Base-by-base conservation (phyloP, 2,888 invertebrate genomes). In the Bedellia somnulentella region DNA sequence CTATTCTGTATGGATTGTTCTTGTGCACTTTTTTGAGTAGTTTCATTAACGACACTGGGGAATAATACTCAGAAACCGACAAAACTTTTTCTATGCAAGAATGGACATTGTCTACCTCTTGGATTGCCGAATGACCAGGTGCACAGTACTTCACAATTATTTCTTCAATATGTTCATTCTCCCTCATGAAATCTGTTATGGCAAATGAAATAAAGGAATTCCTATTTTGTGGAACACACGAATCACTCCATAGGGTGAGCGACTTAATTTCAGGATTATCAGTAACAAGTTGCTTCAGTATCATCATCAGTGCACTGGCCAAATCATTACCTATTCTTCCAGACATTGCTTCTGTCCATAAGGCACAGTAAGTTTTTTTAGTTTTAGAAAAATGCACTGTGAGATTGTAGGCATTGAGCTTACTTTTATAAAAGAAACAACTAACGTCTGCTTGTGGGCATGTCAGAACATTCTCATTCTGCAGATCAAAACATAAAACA, bases 121-220 rank as follows among this genome's bases (percentile, higher is more conserved):
- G 40, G 4, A 38, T 29, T 24, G 33, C 37, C 5, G 39, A 41
- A 27, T 44, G 42, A n/a, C 46, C 41, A n/a, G 42, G 40, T 16
- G 34, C 36, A 14, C 38, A 46, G 38, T 33, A 45, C 33, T 42
- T 43, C 32, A 43, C 37, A 30, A 27, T 37, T 15, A 45, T 38
- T n/a, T 27, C 16, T 15, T 35, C 24, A 24, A 38, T 16, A 14
- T 33, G 24, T 9, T 25, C 15, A 33, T 33, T 23, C 10, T 34
- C 10, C 26, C 27, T 31, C 10, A 40, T 12, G 28, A 38, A 40
- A 14, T 37, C 8, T 6, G 27, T 24, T 13, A 40, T 31, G 16
- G 34, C 37, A 30, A 32, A 36, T 14, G 34, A 21, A 13, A 42
- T 39, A 15, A 38, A 10, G 6, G 35, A 35, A 29, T 42, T 40